Percentiles rank a stretch among this genome's conserved stretches.
Evolutionary conservation across 2,888 invertebrate genomes (phyloP).

Genomic region (Heliconius sara): DNA sequence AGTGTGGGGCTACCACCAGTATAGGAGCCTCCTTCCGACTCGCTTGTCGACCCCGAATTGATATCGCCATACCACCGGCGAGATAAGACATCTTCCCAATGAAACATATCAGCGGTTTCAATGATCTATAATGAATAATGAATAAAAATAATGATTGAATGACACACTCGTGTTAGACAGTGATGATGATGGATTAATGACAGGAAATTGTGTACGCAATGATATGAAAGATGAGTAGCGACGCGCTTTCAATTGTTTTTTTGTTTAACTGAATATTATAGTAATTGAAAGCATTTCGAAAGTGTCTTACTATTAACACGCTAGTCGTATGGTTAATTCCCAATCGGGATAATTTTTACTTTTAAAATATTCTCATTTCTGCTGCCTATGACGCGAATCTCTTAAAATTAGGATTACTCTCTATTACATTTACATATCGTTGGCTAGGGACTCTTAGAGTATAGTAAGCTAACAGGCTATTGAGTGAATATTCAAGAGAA

Average conservation of each 20-base stretch:
- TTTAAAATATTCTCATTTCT: background rate
- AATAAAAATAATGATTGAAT: background rate
- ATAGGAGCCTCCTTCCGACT: slow-evolving; percentile 92
- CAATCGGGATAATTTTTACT: background rate
- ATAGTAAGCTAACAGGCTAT: no score
- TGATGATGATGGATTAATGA: background rate
- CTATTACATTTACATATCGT: no score
- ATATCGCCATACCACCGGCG: slow-evolving; percentile 91
- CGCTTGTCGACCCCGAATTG: slow-evolving; percentile 90
- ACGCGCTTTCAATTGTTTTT: background rate
- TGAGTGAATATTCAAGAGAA: no score
- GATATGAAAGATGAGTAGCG: background rate
- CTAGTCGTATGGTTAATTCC: background rate
- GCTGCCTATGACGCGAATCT: background rate
- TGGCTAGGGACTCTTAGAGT: no score
- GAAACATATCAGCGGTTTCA: slow-evolving; percentile 87
- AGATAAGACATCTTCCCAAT: slow-evolving; percentile 89
- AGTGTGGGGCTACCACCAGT: slow-evolving; percentile 94
- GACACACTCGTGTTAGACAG: background rate
- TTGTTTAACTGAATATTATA: background rate
- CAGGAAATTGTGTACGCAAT: background rate
- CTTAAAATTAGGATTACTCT: no score
- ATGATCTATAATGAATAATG: slow-evolving; percentile 70
- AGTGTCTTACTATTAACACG: background rate
- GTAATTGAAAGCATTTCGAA: background rate